Evolutionary conservation across 2,888 invertebrate species (phyloP), one percentile per base, ranked within the genome.

Genomic region (Ommatoiulus sabulosus): DNA sequence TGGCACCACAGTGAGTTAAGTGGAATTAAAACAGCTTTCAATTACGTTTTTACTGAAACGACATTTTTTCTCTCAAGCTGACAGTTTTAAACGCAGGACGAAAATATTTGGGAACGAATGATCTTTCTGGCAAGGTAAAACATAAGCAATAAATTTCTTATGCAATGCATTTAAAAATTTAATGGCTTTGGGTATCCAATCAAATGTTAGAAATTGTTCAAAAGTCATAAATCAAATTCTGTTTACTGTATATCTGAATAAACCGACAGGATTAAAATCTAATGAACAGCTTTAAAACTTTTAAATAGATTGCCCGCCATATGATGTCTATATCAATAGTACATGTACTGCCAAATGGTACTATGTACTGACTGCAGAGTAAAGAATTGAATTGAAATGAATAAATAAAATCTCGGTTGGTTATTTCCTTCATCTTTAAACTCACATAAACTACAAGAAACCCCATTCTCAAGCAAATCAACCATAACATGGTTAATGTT

Each of bases 21-120:
- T n/a, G 43, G 17, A 87, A 86, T 43, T 20, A 20, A 87, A 72
- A 87, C 46, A 46, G 8, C 15, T 86, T 86, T n/a, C 20, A 46
- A 85, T 85, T 24, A 72, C n/a, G 35, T 52, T 80, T 80, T 35
- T 35, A 80, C 6, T 80, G 35, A 35, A 12, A 10, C 72, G 1
- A 63, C 20, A 43, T 86, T 24, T 89, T 89, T 90, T 86, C 89
- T 12, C 91, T 91, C 0, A 91, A 94, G 94, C 92, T 95, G 89
- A 95, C 94, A 1, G 92, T 95, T n/a, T 91, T 94, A 91, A 95
- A 94, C 91, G 94, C 94, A 15, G 94, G 94, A 5, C 91, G 94
- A 88, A 94, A 94, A 90, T 94, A 94, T 90, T 91, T 94, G 63
- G 92, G 93, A 0, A 90, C 91, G 0, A 92, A 92, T 80, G 92